Conservation (phyloP, 1,140 invertebrate genomes). For the Penaeus vannamei region DNA sequence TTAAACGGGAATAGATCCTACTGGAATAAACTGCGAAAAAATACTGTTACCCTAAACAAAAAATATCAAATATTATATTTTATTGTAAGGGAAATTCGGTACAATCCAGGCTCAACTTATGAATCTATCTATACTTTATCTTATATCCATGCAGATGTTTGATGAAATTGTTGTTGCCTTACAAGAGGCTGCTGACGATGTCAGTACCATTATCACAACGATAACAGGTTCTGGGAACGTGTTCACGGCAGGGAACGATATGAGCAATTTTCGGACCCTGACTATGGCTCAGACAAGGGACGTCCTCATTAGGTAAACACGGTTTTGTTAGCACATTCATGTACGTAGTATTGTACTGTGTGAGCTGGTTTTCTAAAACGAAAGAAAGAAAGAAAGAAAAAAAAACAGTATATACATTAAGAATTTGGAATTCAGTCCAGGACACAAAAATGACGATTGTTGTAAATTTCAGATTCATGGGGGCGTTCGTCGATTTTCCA, state of each 20-base stretch:
- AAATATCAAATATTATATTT: no score
- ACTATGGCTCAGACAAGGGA: constrained; percentile 24
- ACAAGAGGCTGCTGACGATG: constrained; percentile 79
- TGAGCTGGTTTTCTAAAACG: background rate
- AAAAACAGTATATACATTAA: no score
- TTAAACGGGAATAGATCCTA: no score
- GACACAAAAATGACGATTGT: background rate
- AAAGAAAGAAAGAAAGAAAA: no score
- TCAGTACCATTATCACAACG: constrained; percentile 77
- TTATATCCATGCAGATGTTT: constrained; percentile 75
- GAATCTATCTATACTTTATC: background rate
- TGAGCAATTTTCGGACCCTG: constrained; percentile 74
- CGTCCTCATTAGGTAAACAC: constrained; percentile 32
- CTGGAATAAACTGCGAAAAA: no score
- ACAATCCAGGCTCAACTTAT: background rate
- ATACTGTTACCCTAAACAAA: no score
- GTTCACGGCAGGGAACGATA: no score
- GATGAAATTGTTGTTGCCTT: no score
- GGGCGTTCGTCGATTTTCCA: constrained; percentile 86
- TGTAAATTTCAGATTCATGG: constrained; percentile 72
- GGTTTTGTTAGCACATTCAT: background rate
- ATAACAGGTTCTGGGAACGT: constrained; percentile 85
- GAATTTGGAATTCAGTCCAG: no score
- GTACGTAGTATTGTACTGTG: background rate
- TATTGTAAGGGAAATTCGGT: no score